A percentile compares a stretch with the other conserved stretches of the same genome.
Evolutionary conservation across 2,113 vertebrate species (phyloP).

Genomic region (Cepphus grylle): DNA sequence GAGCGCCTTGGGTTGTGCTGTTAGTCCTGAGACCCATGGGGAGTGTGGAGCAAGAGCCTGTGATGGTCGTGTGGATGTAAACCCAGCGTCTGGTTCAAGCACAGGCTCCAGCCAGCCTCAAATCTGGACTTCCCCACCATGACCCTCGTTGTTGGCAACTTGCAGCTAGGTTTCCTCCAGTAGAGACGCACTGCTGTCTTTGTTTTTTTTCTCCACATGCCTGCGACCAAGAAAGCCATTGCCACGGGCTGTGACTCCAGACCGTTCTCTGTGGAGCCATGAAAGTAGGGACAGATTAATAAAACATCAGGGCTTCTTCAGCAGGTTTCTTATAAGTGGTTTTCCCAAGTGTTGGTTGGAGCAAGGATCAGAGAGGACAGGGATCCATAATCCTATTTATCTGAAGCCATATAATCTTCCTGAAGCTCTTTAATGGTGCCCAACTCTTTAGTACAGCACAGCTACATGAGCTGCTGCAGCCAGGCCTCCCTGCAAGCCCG

Average conservation of each 20-base stretch:
- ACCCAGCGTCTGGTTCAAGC: neutral
- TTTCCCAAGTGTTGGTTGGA: constrained; percentile 61
- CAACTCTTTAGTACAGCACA: constrained; percentile 66
- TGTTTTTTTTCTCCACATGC: neutral
- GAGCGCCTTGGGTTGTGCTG: neutral
- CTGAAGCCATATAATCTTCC: constrained; percentile 74
- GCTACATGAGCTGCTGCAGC: neutral
- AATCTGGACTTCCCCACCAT: neutral
- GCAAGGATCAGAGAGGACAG: constrained; percentile 60
- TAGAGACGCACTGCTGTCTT: neutral
- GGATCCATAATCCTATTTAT: constrained; percentile 70
- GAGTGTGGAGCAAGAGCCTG: neutral
- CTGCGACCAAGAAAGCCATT: neutral
- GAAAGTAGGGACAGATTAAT: neutral
- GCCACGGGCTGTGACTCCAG: neutral
- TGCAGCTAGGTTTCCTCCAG: neutral
- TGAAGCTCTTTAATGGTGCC: constrained; percentile 72
- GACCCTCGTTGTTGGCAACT: neutral
- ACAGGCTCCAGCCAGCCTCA: neutral
- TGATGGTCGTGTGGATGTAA: neutral
- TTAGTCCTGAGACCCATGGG: neutral
- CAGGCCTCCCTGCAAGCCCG: neutral
- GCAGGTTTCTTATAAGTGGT: constrained; percentile 65
- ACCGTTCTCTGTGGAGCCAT: neutral
- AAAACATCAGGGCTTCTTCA: constrained; percentile 43